Evolutionary conservation across 1,140 invertebrate genomes (phyloP).

Genomic region (Mylabris phalerata): DNA sequence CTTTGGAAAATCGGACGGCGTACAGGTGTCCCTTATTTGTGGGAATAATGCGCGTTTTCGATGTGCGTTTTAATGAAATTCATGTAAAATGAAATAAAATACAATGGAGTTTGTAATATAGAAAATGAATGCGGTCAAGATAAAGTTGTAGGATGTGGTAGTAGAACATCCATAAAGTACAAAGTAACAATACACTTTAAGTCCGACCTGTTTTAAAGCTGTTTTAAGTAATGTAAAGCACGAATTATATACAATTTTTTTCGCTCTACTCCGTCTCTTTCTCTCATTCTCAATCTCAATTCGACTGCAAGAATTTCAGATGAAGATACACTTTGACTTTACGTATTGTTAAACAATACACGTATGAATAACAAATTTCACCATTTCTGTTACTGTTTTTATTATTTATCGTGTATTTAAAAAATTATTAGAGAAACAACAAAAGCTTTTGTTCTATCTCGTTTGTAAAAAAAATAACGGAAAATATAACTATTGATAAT

Average conservation of each 20-base stretch:
- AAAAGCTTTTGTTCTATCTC: no score
- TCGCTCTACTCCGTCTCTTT: no score
- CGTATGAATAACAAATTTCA: conserved; percentile 34
- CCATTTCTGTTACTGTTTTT: no score
- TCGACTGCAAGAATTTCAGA: conserved; percentile 29
- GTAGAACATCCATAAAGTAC: conserved; percentile 22
- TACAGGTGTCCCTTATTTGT: no score
- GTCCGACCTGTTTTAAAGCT: conserved; percentile 16
- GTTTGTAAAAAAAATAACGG: no score
- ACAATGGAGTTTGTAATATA: conserved; percentile 6
- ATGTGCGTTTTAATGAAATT: not conserved
- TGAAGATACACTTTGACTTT: conserved; percentile 35
- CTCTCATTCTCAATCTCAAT: no score
- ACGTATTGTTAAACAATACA: conserved; percentile 32
- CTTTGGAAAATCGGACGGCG: no score
- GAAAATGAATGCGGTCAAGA: conserved; percentile 16
- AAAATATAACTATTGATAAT: conserved; percentile 11
- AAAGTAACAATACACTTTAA: conserved; percentile 16
- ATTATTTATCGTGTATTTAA: no score
- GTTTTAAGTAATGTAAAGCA: conserved; percentile 26
- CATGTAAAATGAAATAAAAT: not conserved
- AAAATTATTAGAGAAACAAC: no score
- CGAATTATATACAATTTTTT: conserved; percentile 23
- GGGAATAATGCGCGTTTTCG: no score
- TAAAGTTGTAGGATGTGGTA: conserved; percentile 22